phyloP scores from a whole-genome alignment of 2,888 invertebrate genomes.

The Eilema depressum region DNA sequence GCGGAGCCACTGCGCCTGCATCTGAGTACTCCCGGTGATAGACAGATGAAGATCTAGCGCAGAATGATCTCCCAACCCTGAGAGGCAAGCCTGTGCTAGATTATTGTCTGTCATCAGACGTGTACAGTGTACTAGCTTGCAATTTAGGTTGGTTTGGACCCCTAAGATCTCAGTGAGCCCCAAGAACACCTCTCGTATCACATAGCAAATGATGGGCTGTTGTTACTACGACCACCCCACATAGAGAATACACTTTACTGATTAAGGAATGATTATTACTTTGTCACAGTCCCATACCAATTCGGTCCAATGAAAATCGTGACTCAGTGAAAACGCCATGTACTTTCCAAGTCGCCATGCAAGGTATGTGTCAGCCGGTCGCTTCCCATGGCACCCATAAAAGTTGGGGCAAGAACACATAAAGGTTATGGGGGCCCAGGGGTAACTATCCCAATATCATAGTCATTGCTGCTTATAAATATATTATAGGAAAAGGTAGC shows the following conservation, averaged over 20 bases:
- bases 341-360: neutral
- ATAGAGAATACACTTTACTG: neutral
- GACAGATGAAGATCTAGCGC: too few relatives aligned
- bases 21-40: too few relatives aligned
- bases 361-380: constrained; percentile 16
- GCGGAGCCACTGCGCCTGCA: too few relatives aligned
- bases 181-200: too few relatives aligned
- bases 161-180: too few relatives aligned
- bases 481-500: neutral
- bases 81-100: too few relatives aligned
- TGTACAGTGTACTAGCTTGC: too few relatives aligned
- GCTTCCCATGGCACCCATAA: constrained; percentile 19
- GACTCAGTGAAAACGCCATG: constrained; percentile 2
- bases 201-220: neutral
- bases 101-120: too few relatives aligned
- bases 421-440: constrained; percentile 17
- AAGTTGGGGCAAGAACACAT: constrained; percentile 14
- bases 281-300: neutral
- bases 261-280: neutral
- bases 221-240: neutral
- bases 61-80: too few relatives aligned
- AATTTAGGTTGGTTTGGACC: too few relatives aligned
- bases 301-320: neutral
- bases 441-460: neutral
- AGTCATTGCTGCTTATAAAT: neutral